phyloP scores from a whole-genome alignment of 2,888 invertebrate genomes.

The Thelaira solivaga region DNA sequence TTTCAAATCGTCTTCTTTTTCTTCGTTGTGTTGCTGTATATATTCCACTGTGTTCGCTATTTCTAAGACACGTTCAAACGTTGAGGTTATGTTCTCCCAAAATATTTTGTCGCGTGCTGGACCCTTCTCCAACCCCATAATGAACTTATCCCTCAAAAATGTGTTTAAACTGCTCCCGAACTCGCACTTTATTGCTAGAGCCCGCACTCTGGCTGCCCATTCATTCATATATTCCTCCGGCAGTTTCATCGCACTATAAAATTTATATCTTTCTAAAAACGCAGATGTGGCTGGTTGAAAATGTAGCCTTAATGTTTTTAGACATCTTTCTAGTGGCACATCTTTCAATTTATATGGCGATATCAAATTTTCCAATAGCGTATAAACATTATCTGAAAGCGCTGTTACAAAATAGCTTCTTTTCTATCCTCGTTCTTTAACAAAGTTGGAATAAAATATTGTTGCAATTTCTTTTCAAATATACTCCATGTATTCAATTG shows the following conservation, averaged over 20 bases:
- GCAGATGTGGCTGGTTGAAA: background rate
- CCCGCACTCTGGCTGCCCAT: background rate
- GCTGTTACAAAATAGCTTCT: background rate
- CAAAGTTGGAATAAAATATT: too few species aligned
- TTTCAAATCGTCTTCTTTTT: too few species aligned
- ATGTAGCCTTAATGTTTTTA: background rate
- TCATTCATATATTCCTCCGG: background rate
- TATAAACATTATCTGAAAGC: background rate
- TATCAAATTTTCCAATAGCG: background rate
- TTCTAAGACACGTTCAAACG: background rate
- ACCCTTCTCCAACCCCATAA: too few species aligned
- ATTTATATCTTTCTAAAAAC: background rate
- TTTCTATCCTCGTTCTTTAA: too few species aligned
- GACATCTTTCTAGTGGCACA: background rate
- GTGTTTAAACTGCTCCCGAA: background rate
- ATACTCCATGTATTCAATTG: too few species aligned
- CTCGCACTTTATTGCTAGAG: background rate
- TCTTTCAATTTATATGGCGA: background rate
- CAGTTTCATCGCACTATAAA: background rate
- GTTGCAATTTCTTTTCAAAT: too few species aligned
- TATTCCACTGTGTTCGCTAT: background rate
- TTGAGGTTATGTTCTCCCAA: constrained; percentile 36
- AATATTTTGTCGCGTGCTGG: constrained; percentile 63
- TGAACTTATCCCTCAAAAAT: background rate
- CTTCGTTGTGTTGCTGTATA: background rate